Percentiles rank a stretch among this genome's conserved stretches.
Conservation (phyloP, 2,888 invertebrate species). For the Eupeodes latifasciatus region DNA sequence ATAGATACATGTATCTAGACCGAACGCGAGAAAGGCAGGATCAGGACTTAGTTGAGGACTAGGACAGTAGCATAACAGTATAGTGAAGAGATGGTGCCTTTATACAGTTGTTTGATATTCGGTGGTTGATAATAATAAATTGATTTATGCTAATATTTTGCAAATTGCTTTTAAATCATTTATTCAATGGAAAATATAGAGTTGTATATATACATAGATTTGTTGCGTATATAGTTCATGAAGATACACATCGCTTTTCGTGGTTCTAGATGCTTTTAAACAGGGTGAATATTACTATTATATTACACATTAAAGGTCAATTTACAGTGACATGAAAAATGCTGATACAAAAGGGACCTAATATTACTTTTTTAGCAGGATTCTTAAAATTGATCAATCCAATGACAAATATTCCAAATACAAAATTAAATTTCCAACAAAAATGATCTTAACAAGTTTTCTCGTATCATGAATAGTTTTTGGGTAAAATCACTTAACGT, state of each 20-base stretch:
- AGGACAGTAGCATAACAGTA: conserved; percentile 1
- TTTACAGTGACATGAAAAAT: too few relatives aligned
- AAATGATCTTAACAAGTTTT: too few relatives aligned
- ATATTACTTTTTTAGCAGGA: too few relatives aligned
- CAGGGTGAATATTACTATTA: not conserved
- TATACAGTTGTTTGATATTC: conserved; percentile 64
- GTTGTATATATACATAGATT: not conserved
- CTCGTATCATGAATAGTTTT: too few relatives aligned
- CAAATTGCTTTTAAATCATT: conserved; percentile 74
- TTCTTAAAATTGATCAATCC: too few relatives aligned
- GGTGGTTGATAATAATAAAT: conserved; percentile 71
- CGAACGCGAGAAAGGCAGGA: not conserved
- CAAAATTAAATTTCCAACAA: too few relatives aligned
- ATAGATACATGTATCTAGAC: too few relatives aligned
- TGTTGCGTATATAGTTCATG: conserved; percentile 5
- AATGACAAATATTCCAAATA: too few relatives aligned
- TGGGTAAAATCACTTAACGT: not conserved
- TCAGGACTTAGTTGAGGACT: not conserved
- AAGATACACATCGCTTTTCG: not conserved
- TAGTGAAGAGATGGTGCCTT: not conserved
- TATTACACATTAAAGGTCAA: too few relatives aligned
- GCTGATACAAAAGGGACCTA: too few relatives aligned
- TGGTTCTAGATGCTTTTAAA: not conserved
- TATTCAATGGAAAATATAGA: not conserved
- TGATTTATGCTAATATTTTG: conserved; percentile 76